Evolutionary conservation across 2,888 invertebrate genomes (phyloP).

Genomic region (Polymixis lichenea): DNA sequence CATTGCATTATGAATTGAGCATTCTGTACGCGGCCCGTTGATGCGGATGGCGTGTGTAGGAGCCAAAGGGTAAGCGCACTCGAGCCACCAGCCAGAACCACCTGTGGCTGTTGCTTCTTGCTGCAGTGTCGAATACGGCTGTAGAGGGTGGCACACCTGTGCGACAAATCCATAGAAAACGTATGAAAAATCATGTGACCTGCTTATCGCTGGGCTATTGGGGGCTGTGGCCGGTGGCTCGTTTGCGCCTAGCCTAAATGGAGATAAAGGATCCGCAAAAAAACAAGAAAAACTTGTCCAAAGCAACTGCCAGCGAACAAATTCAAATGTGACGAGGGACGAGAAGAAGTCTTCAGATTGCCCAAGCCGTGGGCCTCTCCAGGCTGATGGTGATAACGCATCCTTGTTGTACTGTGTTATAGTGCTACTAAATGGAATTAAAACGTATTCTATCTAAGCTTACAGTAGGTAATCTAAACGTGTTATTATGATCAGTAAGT

Average conservation of each 20-base stretch:
- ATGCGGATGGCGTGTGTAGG: neutral
- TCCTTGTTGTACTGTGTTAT: too few relatives aligned
- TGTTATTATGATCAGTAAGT: neutral
- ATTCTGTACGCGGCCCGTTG: neutral
- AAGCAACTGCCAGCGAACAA: neutral
- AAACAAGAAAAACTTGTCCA: neutral
- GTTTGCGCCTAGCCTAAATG: neutral
- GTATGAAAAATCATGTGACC: too few relatives aligned
- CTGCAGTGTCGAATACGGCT: too few relatives aligned
- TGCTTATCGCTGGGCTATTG: too few relatives aligned
- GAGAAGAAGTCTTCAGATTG: neutral
- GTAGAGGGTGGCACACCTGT: too few relatives aligned
- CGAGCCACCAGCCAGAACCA: too few relatives aligned
- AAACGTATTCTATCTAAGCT: neutral
- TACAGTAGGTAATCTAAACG: neutral
- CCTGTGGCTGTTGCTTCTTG: too few relatives aligned
- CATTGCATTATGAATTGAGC: neutral
- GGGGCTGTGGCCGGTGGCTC: too few relatives aligned
- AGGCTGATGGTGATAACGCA: neutral
- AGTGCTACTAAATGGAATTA: too few relatives aligned
- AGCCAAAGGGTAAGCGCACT: too few relatives aligned
- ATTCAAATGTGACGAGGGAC: neutral
- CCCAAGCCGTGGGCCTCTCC: neutral
- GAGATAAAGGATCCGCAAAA: neutral
- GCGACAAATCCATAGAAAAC: too few relatives aligned